These are phyloP conservation scores for Notolepis coatsorum DNA, from an alignment of 2,797 vertebrate species.

Conservation along the genomic window DNA sequence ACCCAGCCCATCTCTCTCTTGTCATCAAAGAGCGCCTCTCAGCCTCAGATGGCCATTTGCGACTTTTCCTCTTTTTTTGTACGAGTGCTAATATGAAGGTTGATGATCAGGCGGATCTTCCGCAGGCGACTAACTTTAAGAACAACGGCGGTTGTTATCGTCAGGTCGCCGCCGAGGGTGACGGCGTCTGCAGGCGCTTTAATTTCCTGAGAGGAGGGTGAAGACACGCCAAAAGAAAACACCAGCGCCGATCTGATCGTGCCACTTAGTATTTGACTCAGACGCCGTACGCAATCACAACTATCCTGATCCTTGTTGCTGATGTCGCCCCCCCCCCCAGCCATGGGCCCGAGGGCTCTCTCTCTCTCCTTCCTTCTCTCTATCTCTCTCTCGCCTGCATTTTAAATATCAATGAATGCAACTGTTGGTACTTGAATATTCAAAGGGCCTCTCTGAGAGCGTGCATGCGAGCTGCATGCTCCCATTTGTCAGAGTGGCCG, in stretches of 20 bases:
- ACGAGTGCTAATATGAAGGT: constrained; percentile 73
- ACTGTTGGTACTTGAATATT: constrained; percentile 82
- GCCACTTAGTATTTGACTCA: constrained; percentile 68
- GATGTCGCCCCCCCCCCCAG: no score
- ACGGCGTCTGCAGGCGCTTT: constrained; percentile 60
- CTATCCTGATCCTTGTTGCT: constrained; percentile 69
- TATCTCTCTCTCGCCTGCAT: constrained; percentile 74
- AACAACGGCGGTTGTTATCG: constrained; percentile 73
- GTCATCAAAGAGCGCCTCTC: constrained; percentile 76
- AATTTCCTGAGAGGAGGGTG: constrained; percentile 57
- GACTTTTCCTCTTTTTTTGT: constrained; percentile 69
- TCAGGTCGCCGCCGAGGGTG: constrained; percentile 55
- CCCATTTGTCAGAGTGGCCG: constrained; percentile 72
- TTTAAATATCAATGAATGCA: constrained; percentile 83
- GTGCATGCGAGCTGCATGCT: constrained; percentile 79
- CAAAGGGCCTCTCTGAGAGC: constrained; percentile 80
- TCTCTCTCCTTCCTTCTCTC: no score
- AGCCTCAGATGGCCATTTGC: constrained; percentile 72
- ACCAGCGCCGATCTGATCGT: constrained; percentile 57
- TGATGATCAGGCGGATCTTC: constrained; percentile 77
- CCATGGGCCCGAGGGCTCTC: no score
- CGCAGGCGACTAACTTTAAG: constrained; percentile 74
- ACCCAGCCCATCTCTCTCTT: constrained; percentile 71
- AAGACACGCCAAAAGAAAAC: constrained; percentile 59
- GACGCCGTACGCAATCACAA: constrained; percentile 65